Conservation (phyloP, 1,140 invertebrate species). For the Pseudachorutes palmiensis region DNA sequence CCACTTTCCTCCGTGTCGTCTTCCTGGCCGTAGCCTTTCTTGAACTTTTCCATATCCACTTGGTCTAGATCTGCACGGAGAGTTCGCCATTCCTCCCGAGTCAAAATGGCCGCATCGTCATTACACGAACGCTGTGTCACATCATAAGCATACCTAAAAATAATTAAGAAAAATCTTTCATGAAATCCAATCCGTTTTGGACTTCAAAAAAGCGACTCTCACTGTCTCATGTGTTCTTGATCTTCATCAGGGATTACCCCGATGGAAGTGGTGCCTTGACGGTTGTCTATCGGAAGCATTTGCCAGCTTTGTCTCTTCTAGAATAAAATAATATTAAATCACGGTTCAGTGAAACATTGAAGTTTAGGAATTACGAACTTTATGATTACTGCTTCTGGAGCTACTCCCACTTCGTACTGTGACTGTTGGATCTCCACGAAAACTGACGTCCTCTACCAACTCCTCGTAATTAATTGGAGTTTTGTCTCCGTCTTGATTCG, state of each 20-base stretch:
- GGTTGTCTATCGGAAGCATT: conserved; percentile 18
- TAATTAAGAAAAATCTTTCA: neutral
- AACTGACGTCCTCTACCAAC: neutral
- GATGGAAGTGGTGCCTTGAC: neutral
- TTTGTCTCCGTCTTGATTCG: conserved; percentile 32
- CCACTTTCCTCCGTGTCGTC: conserved; percentile 29
- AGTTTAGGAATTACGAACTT: neutral
- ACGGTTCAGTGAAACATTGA: neutral
- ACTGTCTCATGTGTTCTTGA: conserved; percentile 13
- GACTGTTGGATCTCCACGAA: neutral
- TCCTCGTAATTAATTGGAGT: conserved; percentile 31
- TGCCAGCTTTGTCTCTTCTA: conserved; percentile 2
- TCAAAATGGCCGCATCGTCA: conserved; percentile 17
- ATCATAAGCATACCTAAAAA: conserved; percentile 29
- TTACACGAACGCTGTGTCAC: conserved; percentile 13
- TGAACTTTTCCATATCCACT: conserved; percentile 18
- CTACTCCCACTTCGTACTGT: neutral
- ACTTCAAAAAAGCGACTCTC: neutral
- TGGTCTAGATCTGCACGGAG: conserved; percentile 17
- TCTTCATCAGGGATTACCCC: conserved; percentile 24
- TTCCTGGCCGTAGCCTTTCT: conserved; percentile 31
- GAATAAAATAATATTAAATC: neutral
- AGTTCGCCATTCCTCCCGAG: conserved; percentile 24
- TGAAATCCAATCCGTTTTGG: too few species aligned
- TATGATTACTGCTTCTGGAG: neutral